A percentile compares a stretch with the other conserved stretches of the same genome.
These are phyloP conservation scores for Cyclina sinensis DNA, from an alignment of 1,140 invertebrate species.

Conservation along the genomic window DNA sequence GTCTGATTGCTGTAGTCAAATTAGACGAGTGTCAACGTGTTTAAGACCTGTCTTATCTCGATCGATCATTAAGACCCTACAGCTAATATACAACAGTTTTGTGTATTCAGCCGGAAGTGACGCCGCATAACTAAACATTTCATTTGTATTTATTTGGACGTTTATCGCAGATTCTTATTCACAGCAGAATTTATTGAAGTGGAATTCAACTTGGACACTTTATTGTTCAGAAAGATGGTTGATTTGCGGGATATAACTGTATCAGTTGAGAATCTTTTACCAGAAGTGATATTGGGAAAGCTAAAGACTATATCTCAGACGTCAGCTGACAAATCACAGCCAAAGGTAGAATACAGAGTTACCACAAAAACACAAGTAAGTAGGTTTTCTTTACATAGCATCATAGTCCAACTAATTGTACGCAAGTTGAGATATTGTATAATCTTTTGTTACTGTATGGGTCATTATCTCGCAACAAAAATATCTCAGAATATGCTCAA, in stretches of 20 bases:
- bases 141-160: not conserved
- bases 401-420: too few relatives aligned
- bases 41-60: not conserved
- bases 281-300: not conserved
- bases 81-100: not conserved
- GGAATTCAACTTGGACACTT: not conserved
- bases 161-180: not conserved
- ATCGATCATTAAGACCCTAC: not conserved
- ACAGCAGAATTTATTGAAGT: not conserved
- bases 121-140: not conserved
- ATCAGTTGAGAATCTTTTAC: not conserved
- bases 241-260: not conserved
- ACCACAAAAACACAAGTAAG: slow-evolving; percentile 13
- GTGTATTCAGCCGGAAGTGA: not conserved
- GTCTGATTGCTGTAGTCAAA: not conserved
- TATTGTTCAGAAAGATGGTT: not conserved
- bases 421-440: too few relatives aligned
- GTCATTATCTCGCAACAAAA: too few relatives aligned
- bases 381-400: too few relatives aligned
- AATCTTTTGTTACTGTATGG: too few relatives aligned
- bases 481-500: too few relatives aligned
- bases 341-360: not conserved
- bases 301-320: not conserved
- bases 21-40: not conserved
- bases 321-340: not conserved